Conservation (phyloP, 1,140 invertebrate genomes). For the Ostrea denselamellosa region DNA sequence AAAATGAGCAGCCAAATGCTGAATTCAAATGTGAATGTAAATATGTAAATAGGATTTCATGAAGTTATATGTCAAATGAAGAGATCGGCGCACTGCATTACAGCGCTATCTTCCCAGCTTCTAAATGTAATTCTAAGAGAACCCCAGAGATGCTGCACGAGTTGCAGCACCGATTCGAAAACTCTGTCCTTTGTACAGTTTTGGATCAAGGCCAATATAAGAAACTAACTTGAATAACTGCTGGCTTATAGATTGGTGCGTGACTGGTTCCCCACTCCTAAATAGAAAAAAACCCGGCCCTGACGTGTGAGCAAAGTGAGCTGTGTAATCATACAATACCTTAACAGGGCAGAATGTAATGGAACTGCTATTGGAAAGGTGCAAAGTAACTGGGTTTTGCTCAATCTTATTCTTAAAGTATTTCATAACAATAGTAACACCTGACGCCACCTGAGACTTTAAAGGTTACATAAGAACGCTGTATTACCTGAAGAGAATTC, state of each 20-base stretch:
- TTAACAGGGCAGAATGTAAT: not conserved
- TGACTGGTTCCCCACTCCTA: not conserved
- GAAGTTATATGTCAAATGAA: not conserved
- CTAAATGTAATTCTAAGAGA: slow-evolving; percentile 41
- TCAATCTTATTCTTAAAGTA: not conserved
- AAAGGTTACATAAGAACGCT: not conserved
- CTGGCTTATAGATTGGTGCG: not conserved
- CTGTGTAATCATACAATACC: not conserved
- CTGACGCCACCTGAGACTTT: not conserved
- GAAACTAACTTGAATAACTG: slow-evolving; percentile 9
- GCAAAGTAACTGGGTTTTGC: not conserved
- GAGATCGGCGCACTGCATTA: slow-evolving; percentile 41
- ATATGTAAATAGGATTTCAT: no score
- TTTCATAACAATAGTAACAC: not conserved
- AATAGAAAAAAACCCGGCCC: slow-evolving; percentile 12
- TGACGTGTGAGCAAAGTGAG: not conserved
- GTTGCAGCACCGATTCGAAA: slow-evolving; percentile 46
- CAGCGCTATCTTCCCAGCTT: slow-evolving; percentile 48
- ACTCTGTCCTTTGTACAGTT: slow-evolving; percentile 36
- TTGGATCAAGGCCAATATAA: not conserved
- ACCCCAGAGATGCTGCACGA: not conserved
- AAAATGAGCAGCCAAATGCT: no score
- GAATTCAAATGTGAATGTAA: no score
- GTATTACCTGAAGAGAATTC: not conserved
- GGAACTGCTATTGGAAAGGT: not conserved